phyloP scores from a whole-genome alignment of 2,888 invertebrate species.

The Adela reaumurella region DNA sequence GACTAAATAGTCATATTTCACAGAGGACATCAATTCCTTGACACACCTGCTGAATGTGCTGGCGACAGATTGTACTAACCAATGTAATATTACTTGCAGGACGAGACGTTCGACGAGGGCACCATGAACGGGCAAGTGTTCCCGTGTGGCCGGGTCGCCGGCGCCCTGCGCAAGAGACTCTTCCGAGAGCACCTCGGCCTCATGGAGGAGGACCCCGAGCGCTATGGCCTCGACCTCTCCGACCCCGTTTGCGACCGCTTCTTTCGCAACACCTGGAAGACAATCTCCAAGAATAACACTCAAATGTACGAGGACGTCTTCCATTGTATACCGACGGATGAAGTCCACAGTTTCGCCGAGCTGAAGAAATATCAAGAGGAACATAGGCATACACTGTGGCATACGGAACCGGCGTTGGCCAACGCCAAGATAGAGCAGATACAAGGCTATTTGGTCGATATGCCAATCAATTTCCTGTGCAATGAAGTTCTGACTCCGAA shows the following conservation, averaged over 20 bases:
- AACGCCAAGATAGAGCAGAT: conserved; percentile 70
- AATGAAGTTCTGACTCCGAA: conserved; percentile 83
- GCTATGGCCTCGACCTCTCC: conserved; percentile 58
- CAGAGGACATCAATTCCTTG: too few species aligned
- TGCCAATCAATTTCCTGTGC: conserved; percentile 87
- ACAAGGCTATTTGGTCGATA: conserved; percentile 81
- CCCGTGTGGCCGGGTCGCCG: conserved; percentile 83
- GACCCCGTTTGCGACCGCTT: conserved; percentile 82
- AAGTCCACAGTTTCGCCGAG: conserved; percentile 71
- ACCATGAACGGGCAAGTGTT: conserved; percentile 78
- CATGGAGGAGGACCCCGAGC: conserved; percentile 40
- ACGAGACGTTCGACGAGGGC: conserved; percentile 75
- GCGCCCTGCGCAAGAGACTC: conserved; percentile 76
- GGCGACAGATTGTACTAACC: too few species aligned
- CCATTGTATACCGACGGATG: conserved; percentile 84
- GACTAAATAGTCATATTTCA: too few species aligned
- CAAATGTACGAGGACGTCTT: conserved; percentile 91
- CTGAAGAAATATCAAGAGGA: conserved; percentile 75
- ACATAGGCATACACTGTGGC: conserved; percentile 60
- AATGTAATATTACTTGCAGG: too few species aligned
- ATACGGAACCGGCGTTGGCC: conserved; percentile 69
- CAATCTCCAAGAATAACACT: conserved; percentile 78
- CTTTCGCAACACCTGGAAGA: conserved; percentile 81
- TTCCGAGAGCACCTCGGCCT: conserved; percentile 90
- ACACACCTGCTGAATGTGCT: too few species aligned